Evolutionary conservation across 2,797 vertebrate species (phyloP), one percentile per base, ranked within the genome.

Genomic region (Fringilla coelebs): DNA sequence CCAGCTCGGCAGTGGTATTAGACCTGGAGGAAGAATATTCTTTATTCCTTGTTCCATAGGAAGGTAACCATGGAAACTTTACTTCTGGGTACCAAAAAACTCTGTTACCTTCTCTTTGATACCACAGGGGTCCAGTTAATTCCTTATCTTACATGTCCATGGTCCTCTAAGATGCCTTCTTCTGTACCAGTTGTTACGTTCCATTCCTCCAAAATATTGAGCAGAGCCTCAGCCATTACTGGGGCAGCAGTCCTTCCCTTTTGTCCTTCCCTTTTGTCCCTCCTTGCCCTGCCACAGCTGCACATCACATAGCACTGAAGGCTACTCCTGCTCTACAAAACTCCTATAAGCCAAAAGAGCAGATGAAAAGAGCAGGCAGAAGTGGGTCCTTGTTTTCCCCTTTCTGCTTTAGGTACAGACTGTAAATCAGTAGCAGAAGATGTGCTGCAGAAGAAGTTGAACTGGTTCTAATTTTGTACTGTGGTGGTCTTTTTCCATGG

Each of bases 381-480:
- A 24, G n/a, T 0, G 8, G 25, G 17, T 41, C 55, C 46, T 89
- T 54, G 70, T 22, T 62, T 40, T 89, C 72, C 41, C 34, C 46
- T 62, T 78, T 72, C 70, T 83, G 4, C 43, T 93, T 68, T 70
- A 81, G 45, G 61, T 58, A 32, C 17, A 46, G 25, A 17, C 66
- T 75, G 17, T 38, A 93, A 93, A 96, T 73, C 86, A 92, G 77
- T 31, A 93, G 61, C 84, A 93, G 81, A 76, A 85, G 65, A 93
- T 32, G 74, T 3, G 6, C 9, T 82, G 12, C 17, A 41, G 55
- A 34, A 92, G 70, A 67, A 85, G 22, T 65, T 48, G 49, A 62
- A 32, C 81, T 96, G 88, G 77, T 92, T 96, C 65, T 93, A 93
- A 94, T 96, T 92, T 90, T 76, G 58, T 67, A 25, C 38, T 2